A percentile compares a stretch with the other conserved stretches of the same genome.
These are phyloP conservation scores for Lycia hirtaria DNA, from an alignment of 2,888 invertebrate species.

Conservation along the genomic window DNA sequence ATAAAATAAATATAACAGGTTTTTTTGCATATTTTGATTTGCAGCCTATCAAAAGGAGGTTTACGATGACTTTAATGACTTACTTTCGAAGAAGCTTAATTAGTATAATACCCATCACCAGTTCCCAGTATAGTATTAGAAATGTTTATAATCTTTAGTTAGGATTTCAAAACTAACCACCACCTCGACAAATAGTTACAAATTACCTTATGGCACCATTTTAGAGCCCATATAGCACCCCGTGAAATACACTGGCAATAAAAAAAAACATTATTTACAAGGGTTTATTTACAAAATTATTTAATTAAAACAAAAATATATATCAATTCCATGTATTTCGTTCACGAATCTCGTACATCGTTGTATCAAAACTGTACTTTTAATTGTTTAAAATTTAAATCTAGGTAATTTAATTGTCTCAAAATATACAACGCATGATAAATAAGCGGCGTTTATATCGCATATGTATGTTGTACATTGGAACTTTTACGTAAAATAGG, in stretches of 20 bases:
- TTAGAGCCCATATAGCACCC: conserved; percentile 7
- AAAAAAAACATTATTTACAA: conserved; percentile 19
- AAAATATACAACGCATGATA: background rate
- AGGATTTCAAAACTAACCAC: conserved; percentile 1
- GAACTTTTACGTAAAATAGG: background rate
- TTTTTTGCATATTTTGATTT: too few species aligned
- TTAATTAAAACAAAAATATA: conserved; percentile 6
- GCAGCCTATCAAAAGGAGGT: too few species aligned
- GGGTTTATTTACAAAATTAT: conserved; percentile 11
- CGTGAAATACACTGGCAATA: conserved; percentile 24
- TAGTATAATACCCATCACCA: too few species aligned
- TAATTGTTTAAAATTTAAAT: background rate
- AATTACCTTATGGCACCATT: conserved; percentile 2
- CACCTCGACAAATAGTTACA: conserved; percentile 1
- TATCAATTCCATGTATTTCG: conserved; percentile 8
- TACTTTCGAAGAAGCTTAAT: too few species aligned
- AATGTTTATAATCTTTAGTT: background rate
- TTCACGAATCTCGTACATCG: background rate
- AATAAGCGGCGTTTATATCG: background rate
- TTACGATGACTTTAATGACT: too few species aligned
- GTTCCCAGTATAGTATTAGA: background rate
- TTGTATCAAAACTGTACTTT: conserved; percentile 12
- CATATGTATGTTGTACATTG: background rate
- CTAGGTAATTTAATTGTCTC: background rate
- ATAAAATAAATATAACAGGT: too few species aligned